Conservation (phyloP, 2,797 vertebrate species). For the Heliangelus exortis region DNA sequence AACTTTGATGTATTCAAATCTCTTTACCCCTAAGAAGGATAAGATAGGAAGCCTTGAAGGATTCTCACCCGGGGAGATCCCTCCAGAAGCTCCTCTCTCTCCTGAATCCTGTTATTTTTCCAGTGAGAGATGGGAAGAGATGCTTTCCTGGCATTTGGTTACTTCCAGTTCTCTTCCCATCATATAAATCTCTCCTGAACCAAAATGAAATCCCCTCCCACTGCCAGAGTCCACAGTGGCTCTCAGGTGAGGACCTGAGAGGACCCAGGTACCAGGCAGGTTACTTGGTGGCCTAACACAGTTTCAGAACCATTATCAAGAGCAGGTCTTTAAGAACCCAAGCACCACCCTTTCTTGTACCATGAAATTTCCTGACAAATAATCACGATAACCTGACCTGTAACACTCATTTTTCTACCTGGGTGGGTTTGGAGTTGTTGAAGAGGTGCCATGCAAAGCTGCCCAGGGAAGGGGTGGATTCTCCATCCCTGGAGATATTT, state of each 20-base stretch:
- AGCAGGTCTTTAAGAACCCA: background rate
- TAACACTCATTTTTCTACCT: background rate
- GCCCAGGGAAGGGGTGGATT: too few relatives aligned
- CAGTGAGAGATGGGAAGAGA: background rate
- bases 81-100: background rate
- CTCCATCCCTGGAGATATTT: too few relatives aligned
- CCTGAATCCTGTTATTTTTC: background rate
- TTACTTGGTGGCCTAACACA: background rate
- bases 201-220: fast-evolving
- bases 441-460: background rate
- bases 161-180: background rate
- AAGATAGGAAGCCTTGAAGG: background rate
- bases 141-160: background rate
- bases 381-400: fast-evolving
- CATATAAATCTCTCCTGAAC: background rate
- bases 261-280: background rate
- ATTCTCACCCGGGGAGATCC: background rate
- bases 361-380: background rate
- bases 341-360: background rate
- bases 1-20: background rate
- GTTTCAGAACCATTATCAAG: background rate
- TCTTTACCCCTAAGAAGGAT: background rate
- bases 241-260: background rate
- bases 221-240: background rate
- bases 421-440: background rate